Base-by-base conservation (phyloP, 2,797 vertebrate species). In the Otolemur crassicaudatus region DNA sequence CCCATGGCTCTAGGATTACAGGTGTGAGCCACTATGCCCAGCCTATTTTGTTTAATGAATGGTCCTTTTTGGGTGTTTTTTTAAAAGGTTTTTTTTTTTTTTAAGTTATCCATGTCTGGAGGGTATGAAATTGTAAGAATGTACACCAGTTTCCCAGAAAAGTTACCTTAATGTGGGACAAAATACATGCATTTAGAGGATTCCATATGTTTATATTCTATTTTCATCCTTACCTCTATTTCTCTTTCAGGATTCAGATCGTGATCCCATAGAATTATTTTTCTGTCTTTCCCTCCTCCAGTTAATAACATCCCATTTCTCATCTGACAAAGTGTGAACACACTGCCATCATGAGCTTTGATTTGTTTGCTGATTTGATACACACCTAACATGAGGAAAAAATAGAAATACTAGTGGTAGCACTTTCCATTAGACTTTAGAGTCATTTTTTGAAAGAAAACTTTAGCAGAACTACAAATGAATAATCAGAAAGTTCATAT, bases 271-370 rank as follows among this genome's bases (percentile, higher is more conserved):
- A 99, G 98, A 96, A 99, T 99, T 97, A 99, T 98, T 97, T 99
- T 99, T 82, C 99, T 97, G 98, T 99, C 99, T 95, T 99, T 99
- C 13, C 99, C 99, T 53, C 99, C 99, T 98, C 99, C 99, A 3
- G 99, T 99, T 95, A 99, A 98, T 97, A 99, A 98, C 96, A 99
- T 99, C 10, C 99, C 99, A 25, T 99, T 99, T 98, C 99, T 99
- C 99, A 99, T 99, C 92, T 99, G 99, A 97, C 99, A 99, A 97
- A 99, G 98, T 5, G 99, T 99, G 97, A 99, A 99, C 76, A 99
- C 99, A 31, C 99, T 99, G 98, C 99, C 99, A 60, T 99, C 99
- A 0, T 99, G 99, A 96, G 99, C 99, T 98, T 99, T 99, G 97
- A 99, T 99, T 98, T 99, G 99, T 81, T 98, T 99, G 95, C 97